phyloP scores from a whole-genome alignment of 2,797 vertebrate genomes.

The Amblyraja radiata region DNA sequence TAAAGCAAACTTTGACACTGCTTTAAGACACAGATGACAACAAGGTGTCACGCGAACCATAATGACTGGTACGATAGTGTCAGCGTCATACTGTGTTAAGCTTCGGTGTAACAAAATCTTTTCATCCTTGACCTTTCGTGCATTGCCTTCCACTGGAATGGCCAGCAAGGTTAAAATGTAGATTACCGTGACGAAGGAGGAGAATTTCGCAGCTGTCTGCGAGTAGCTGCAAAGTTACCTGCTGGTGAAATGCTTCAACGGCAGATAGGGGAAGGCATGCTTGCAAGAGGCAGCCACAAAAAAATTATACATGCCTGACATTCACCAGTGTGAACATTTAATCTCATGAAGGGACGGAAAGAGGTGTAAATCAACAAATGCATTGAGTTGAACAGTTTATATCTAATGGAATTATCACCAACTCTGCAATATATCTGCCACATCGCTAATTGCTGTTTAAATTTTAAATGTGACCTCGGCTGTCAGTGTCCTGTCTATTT shows the following conservation, averaged over 20 bases:
- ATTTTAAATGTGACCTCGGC: not conserved
- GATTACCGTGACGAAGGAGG: not conserved
- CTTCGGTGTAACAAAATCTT: not conserved
- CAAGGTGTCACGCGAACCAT: not conserved
- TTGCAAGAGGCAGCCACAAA: not conserved
- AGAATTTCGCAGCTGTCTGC: not conserved
- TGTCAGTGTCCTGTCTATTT: not conserved
- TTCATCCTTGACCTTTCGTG: not conserved
- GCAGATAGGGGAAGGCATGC: not conserved
- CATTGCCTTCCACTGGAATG: not conserved
- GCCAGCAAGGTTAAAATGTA: not conserved
- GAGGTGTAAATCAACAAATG: not conserved
- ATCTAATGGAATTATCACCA: not conserved
- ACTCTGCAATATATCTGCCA: not conserved
- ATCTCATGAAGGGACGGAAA: not conserved
- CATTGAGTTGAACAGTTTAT: not conserved
- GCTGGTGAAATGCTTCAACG: not conserved
- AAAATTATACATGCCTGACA: not conserved
- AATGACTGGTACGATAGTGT: too few species aligned
- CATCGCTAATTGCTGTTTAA: not conserved
- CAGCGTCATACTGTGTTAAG: not conserved
- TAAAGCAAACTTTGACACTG: not conserved
- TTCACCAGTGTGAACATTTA: not conserved
- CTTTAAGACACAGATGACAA: not conserved
- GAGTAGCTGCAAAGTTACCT: not conserved